Percentiles rank a stretch among this genome's conserved stretches.
Conservation (phyloP, 2,888 invertebrate species). For the Scelioninae gen. 2 region DNA sequence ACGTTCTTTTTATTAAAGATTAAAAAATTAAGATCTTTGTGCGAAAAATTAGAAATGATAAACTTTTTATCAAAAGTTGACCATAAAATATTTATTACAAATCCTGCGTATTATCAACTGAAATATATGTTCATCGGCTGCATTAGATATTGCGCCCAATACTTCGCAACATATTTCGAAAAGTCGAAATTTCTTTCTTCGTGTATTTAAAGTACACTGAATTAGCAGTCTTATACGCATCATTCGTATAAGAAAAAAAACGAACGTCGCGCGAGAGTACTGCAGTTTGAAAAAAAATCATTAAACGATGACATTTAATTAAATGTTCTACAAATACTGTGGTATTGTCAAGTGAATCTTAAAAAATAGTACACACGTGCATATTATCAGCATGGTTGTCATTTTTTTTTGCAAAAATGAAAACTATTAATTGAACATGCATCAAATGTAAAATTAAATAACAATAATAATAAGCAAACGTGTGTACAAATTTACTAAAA, state of each 20-base stretch:
- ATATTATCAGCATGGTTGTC: too few relatives aligned
- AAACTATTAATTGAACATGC: too few relatives aligned
- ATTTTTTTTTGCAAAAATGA: not conserved
- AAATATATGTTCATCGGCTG: slow-evolving; percentile 5
- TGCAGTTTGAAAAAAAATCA: too few relatives aligned
- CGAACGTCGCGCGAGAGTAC: too few relatives aligned
- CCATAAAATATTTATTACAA: not conserved
- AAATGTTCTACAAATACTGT: not conserved
- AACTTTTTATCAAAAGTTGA: too few relatives aligned
- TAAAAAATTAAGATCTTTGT: slow-evolving; percentile 24
- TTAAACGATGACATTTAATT: too few relatives aligned
- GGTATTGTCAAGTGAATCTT: too few relatives aligned
- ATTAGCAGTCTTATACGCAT: not conserved
- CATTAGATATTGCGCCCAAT: not conserved
- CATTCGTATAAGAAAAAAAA: not conserved
- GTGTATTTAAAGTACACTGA: not conserved
- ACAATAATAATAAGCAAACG: slow-evolving; percentile 1
- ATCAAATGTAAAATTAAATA: slow-evolving; percentile 6
- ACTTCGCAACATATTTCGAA: not conserved
- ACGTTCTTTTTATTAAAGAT: too few relatives aligned
- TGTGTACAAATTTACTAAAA: slow-evolving; percentile 61
- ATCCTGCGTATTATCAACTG: slow-evolving; percentile 19
- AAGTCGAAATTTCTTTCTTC: not conserved
- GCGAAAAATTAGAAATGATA: slow-evolving; percentile 5
- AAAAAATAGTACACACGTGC: too few relatives aligned